These are phyloP conservation scores for Sminthurides bifidus DNA, from an alignment of 1,140 invertebrate genomes.

Conservation along the genomic window DNA sequence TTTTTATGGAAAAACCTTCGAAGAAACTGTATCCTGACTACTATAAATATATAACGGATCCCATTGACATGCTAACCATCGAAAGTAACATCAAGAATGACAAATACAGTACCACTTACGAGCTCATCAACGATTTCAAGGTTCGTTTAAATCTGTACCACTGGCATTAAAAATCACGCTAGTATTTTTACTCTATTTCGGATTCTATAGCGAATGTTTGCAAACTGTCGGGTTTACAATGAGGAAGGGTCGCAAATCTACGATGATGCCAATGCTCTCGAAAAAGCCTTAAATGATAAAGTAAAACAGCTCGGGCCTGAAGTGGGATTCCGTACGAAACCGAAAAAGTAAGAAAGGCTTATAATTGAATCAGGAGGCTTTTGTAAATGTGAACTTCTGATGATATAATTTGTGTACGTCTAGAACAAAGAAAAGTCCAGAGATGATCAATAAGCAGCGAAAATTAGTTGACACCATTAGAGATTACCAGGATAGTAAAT, in stretches of 20 bases:
- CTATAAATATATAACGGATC: conserved; percentile 84
- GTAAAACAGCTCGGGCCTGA: conserved; percentile 57
- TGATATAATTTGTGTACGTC: conserved; percentile 14
- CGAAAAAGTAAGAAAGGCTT: conserved; percentile 26
- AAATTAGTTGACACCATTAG: conserved; percentile 80
- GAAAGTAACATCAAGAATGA: conserved; percentile 61
- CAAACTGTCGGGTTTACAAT: conserved; percentile 89
- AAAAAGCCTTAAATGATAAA: conserved; percentile 71
- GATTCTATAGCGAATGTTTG: conserved; percentile 66
- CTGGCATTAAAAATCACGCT: neutral
- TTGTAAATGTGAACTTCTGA: conserved; percentile 22
- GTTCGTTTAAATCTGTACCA: conserved; percentile 31
- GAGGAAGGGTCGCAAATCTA: conserved; percentile 91
- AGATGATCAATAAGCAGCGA: conserved; percentile 56
- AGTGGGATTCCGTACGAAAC: conserved; percentile 17
- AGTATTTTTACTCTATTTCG: conserved; percentile 35
- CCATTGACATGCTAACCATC: conserved; percentile 90
- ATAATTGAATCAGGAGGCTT: conserved; percentile 12
- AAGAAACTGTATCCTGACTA: conserved; percentile 93
- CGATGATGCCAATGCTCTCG: conserved; percentile 80
- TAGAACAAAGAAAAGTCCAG: conserved; percentile 28
- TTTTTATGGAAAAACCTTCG: conserved; percentile 93
- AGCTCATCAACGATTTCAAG: conserved; percentile 57
- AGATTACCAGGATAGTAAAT: conserved; percentile 79
- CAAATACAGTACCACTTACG: conserved; percentile 51